Percentiles rank a stretch among this genome's conserved stretches.
Evolutionary conservation across 2,888 invertebrate genomes (phyloP).

Genomic region (Rhingia campestris): DNA sequence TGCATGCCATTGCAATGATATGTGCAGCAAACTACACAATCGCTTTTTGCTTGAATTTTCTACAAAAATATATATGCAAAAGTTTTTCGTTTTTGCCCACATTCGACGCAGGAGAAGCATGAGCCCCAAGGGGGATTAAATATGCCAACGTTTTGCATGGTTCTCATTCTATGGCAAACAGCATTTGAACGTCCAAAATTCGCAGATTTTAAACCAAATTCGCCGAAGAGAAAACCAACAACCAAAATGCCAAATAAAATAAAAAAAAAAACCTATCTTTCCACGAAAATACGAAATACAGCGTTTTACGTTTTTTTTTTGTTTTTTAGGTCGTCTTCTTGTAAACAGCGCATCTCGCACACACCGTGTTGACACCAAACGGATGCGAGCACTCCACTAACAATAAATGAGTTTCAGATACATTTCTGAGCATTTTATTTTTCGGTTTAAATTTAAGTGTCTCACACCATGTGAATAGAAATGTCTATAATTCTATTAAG

Average conservation of each 20-base stretch:
- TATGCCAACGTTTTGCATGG: slow-evolving; percentile 52
- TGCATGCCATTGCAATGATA: slow-evolving; percentile 49
- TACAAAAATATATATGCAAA: not conserved
- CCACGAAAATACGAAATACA: slow-evolving; percentile 28
- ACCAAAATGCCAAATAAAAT: slow-evolving; percentile 52
- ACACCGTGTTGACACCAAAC: slow-evolving; percentile 57
- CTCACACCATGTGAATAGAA: slow-evolving; percentile 65
- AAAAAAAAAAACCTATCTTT: slow-evolving; percentile 42
- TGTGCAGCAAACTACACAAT: slow-evolving; percentile 1
- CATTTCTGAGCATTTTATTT: slow-evolving; percentile 17
- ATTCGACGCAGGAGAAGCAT: not conserved
- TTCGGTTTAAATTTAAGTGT: slow-evolving; percentile 66
- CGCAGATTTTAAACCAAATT: slow-evolving; percentile 60
- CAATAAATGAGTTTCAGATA: slow-evolving; percentile 42
- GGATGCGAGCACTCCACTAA: slow-evolving; percentile 38
- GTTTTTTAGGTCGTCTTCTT: slow-evolving; percentile 61
- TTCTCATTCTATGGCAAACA: slow-evolving; percentile 40
- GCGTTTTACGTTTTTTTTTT: slow-evolving; percentile 20
- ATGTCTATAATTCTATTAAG: slow-evolving; percentile 71
- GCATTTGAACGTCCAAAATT: slow-evolving; percentile 31
- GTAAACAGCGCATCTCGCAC: slow-evolving; percentile 8
- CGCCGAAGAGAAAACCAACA: slow-evolving; percentile 37
- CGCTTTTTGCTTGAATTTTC: not conserved
- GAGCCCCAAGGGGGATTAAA: slow-evolving; percentile 16
- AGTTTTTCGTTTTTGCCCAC: slow-evolving; percentile 23